Evolutionary conservation across 2,113 vertebrate genomes (phyloP), one percentile per base, ranked within the genome.

Genomic region (Aegotheles bennettii): DNA sequence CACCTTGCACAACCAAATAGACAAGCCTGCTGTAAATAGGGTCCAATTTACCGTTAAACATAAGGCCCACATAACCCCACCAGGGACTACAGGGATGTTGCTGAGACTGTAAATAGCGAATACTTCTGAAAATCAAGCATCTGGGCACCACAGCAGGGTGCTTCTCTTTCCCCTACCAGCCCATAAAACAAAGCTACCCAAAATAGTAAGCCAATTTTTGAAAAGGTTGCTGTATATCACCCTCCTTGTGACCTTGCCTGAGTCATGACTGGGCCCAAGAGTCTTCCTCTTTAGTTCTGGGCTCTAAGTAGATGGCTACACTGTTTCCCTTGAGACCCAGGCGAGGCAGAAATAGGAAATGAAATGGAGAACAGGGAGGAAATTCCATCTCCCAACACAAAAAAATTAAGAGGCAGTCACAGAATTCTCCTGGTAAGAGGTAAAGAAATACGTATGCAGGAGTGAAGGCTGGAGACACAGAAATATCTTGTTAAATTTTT

Each of bases 401-500:
- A 96, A 95, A 96, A 97, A 93, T 87, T 93, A 95, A 93, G 94
- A 95, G 86, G 91, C 95, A 86, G 81, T 78, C 82, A 83, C 84
- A 97, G 95, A 97, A 96, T 96, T 97, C 95, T 95, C 90, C 91
- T 87, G 88, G 88, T 92, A 93, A 93, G 89, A 96, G 77, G 86
- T 79, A 96, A 94, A 95, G 90, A 77, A 91, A 95, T 89, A 87
- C n/a, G 28, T 86, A 92, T 35, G 75, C 78, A 88, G 84, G 76
- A 94, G 85, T 28, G 75, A 95, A 89, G 93, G 95, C 94, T 97
- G 92, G 83, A 97, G 96, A 96, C 84, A 95, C 94, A 97, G 97
- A 96, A 97, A 94, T 79, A 97, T 97, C 97, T 97, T 88, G 76
- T 98, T 97, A 97, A 97, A 97, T 84, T 98, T 98, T 98, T 98